phyloP scores from a whole-genome alignment of 2,797 vertebrate genomes.

The Phalloptychus januarius region DNA sequence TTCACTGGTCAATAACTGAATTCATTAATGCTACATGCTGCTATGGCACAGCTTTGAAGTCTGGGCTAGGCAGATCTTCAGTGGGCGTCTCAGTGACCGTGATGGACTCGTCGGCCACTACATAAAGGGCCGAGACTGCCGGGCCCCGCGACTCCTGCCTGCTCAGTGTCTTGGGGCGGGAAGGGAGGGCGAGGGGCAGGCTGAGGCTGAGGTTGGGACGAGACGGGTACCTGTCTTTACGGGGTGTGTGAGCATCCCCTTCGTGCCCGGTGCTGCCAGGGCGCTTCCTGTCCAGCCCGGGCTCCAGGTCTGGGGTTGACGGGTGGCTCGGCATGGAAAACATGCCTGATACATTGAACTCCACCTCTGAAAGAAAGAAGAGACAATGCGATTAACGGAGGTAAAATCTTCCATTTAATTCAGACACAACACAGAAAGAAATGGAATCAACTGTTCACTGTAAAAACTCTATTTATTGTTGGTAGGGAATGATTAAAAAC shows the following conservation, averaged over 20 bases:
- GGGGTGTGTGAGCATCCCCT: slow-evolving; percentile 87
- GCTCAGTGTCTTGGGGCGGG: slow-evolving; percentile 71
- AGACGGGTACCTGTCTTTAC: slow-evolving; percentile 94
- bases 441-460: not conserved
- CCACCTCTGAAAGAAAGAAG: slow-evolving; percentile 82
- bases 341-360: slow-evolving; percentile 96
- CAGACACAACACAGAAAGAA: not conserved
- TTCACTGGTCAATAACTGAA: slow-evolving; percentile 28
- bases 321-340: slow-evolving; percentile 86
- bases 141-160: slow-evolving; percentile 78
- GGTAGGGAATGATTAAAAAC: not conserved
- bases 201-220: slow-evolving; percentile 79
- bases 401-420: not conserved
- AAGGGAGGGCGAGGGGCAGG: slow-evolving; percentile 72
- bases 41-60: slow-evolving; percentile 66
- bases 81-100: slow-evolving; percentile 77
- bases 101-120: slow-evolving; percentile 82
- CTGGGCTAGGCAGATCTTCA: slow-evolving; percentile 72
- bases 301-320: slow-evolving; percentile 82
- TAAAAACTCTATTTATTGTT: not conserved
- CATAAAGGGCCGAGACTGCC: slow-evolving; percentile 78
- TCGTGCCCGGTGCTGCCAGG: slow-evolving; percentile 89
- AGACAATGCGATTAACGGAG: not conserved
- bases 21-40: slow-evolving; percentile 29
- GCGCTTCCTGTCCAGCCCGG: slow-evolving; percentile 87